Conservation (phyloP, 2,113 vertebrate genomes). For the Microtus oregoni region DNA sequence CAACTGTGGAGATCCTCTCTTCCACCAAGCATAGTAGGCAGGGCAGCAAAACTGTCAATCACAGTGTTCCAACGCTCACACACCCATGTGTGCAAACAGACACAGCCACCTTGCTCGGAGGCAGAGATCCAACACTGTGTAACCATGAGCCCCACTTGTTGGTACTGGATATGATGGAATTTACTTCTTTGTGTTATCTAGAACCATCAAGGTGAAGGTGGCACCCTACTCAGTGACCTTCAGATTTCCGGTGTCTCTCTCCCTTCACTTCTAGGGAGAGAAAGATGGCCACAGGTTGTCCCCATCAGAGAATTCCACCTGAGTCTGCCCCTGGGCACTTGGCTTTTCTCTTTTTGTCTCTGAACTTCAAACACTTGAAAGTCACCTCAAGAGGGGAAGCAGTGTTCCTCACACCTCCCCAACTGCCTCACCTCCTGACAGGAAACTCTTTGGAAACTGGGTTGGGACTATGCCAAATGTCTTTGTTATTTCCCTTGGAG, state of each 20-base stretch:
- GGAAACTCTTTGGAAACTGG: background rate
- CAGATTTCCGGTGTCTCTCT: background rate
- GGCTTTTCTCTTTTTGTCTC: background rate
- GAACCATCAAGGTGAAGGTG: background rate
- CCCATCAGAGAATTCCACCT: fast-evolving
- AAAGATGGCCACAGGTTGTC: background rate
- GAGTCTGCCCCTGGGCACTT: background rate
- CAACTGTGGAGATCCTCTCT: background rate
- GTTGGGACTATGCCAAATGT: background rate
- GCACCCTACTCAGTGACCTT: background rate
- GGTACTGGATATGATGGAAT: no score
- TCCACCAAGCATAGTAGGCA: background rate
- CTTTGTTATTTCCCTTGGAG: no score
- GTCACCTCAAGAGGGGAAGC: background rate
- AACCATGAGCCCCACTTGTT: background rate
- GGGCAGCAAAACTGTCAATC: background rate
- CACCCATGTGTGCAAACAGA: no score
- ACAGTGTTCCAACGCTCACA: background rate
- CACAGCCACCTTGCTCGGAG: background rate
- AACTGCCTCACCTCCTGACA: background rate
- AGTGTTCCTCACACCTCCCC: background rate
- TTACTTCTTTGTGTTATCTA: background rate
- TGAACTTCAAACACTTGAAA: fast-evolving
- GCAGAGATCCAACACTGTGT: fast-evolving
- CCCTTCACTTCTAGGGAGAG: background rate